phyloP scores from a whole-genome alignment of 1,140 invertebrate genomes.

The Diplogasteroides magnus region DNA sequence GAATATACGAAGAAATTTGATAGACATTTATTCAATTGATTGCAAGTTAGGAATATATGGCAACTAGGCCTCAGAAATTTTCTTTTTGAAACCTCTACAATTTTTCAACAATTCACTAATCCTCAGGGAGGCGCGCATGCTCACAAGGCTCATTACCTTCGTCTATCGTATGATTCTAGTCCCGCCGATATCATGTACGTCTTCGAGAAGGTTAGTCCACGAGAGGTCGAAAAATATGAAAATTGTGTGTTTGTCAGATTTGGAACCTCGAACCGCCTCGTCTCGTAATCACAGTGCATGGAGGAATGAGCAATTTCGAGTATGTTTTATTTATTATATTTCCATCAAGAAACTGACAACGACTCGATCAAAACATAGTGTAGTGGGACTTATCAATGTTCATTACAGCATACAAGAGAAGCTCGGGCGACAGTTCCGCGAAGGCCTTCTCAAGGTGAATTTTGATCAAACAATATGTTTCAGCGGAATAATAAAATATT shows the following conservation, averaged over 20 bases:
- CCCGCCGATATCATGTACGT: slow-evolving; percentile 85
- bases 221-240: background rate
- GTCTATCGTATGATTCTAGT: slow-evolving; percentile 81
- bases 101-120: slow-evolving; percentile 3
- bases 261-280: slow-evolving; percentile 91
- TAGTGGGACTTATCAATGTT: too few species aligned
- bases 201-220: slow-evolving; percentile 72
- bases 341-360: background rate
- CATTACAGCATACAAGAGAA: slow-evolving; percentile 68
- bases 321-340: slow-evolving; percentile 14
- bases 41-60: too few species aligned
- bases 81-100: background rate
- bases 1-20: too few species aligned
- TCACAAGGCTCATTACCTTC: slow-evolving; percentile 70
- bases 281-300: slow-evolving; percentile 89
- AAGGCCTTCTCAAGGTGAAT: slow-evolving; percentile 78
- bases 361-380: too few species aligned
- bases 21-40: too few species aligned
- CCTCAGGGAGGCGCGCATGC: slow-evolving; percentile 59
- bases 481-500: too few species aligned
- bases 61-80: too few species aligned
- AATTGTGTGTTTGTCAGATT: slow-evolving; percentile 23
- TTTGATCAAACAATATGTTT: too few species aligned
- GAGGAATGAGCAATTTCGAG: slow-evolving; percentile 90
- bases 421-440: slow-evolving; percentile 84